These are phyloP conservation scores for Pristionchus maxplancki DNA, from an alignment of 2,888 invertebrate species.

Conservation along the genomic window DNA sequence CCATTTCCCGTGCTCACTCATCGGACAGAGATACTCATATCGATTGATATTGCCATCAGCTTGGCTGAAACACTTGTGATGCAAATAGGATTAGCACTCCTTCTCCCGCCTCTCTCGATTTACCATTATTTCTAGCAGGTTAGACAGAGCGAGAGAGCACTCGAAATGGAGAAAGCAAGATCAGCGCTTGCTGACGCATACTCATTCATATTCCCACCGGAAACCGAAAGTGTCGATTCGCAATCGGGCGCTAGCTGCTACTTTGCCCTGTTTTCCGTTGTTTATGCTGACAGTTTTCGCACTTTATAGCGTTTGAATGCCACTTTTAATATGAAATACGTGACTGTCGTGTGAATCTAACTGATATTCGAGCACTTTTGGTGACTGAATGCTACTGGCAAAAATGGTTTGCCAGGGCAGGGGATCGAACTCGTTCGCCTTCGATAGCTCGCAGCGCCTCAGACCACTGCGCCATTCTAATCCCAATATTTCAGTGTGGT, in stretches of 20 bases:
- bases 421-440: too few relatives aligned
- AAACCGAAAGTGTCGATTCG: background rate
- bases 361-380: too few relatives aligned
- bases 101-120: background rate
- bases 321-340: too few relatives aligned
- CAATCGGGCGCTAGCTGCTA: background rate
- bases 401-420: too few relatives aligned
- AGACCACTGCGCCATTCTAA: too few relatives aligned
- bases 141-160: background rate
- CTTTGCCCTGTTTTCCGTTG: too few relatives aligned
- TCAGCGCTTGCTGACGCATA: background rate
- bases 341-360: too few relatives aligned
- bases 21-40: background rate
- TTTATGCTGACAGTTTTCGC: background rate
- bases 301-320: too few relatives aligned
- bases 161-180: background rate
- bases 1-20: too few relatives aligned
- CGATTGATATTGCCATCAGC: background rate
- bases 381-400: too few relatives aligned
- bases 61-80: background rate
- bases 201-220: conserved; percentile 2
- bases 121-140: background rate
- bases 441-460: too few relatives aligned
- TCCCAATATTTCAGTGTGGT: background rate
- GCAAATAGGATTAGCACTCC: conserved; percentile 27